These are phyloP conservation scores for Chrysopilus asiliformis DNA, from an alignment of 2,888 invertebrate genomes.

Conservation along the genomic window DNA sequence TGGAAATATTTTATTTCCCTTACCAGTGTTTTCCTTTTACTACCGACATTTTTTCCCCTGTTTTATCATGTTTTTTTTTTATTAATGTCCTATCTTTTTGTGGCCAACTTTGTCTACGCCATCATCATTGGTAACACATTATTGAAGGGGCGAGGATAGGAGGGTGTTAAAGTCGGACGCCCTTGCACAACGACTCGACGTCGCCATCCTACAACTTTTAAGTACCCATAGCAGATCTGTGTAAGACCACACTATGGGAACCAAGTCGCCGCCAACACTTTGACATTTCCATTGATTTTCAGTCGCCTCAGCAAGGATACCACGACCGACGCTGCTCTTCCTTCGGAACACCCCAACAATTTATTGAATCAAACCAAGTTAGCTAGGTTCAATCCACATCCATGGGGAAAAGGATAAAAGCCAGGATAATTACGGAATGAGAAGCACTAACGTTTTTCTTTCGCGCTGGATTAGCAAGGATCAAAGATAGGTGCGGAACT, in stretches of 20 bases:
- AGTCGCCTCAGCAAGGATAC: conserved; percentile 10
- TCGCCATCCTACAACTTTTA: neutral
- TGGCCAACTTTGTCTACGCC: no score
- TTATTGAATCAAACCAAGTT: conserved; percentile 13
- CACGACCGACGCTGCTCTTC: conserved; percentile 1
- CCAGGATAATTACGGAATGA: conserved; percentile 1
- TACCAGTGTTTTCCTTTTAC: no score
- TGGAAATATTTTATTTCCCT: no score
- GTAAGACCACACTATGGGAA: neutral
- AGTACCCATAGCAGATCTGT: no score
- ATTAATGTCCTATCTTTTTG: no score
- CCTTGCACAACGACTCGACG: no score
- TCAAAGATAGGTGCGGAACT: neutral
- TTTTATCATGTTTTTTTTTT: no score
- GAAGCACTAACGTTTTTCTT: conserved; percentile 6
- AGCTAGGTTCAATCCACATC: no score
- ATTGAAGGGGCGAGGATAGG: no score
- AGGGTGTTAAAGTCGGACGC: no score
- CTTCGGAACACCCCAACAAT: conserved; percentile 6
- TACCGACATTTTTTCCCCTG: no score
- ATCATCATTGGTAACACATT: no score
- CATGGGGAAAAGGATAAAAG: conserved; percentile 1
- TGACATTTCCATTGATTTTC: conserved; percentile 14
- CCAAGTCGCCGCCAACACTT: conserved; percentile 5
- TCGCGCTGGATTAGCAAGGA: conserved; percentile 9